Conservation (phyloP, 2,113 vertebrate genomes). For the Corythoichthys haematopterus region DNA sequence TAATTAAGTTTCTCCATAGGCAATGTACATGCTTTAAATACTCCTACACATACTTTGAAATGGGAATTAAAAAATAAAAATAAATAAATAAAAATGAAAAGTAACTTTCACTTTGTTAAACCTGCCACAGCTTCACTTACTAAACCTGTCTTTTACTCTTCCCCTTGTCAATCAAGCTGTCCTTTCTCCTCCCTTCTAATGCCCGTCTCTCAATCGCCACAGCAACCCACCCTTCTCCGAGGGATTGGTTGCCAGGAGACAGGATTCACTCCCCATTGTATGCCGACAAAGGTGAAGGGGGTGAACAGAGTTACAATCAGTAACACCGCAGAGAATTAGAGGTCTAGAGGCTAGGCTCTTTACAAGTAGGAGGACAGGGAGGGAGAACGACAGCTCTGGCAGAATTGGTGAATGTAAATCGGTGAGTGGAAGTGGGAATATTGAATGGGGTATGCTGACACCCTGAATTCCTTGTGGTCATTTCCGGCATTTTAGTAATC, state of each 20-base stretch:
- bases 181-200: conserved; percentile 18
- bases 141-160: conserved; percentile 23
- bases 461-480: conserved; percentile 52
- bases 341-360: conserved; percentile 43
- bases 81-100: too few relatives aligned
- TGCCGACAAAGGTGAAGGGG: conserved; percentile 57
- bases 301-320: conserved; percentile 56
- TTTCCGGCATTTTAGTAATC: conserved; percentile 44
- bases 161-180: conserved; percentile 11
- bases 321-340: conserved; percentile 46
- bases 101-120: conserved; percentile 22
- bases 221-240: conserved; percentile 61
- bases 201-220: conserved; percentile 52
- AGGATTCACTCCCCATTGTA: conserved; percentile 72
- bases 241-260: conserved; percentile 78
- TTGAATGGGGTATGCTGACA: conserved; percentile 36
- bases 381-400: conserved; percentile 1
- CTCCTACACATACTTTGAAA: conserved; percentile 1
- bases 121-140: conserved; percentile 17
- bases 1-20: not conserved
- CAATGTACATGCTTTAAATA: not conserved
- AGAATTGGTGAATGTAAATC: conserved; percentile 4
- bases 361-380: conserved; percentile 15
- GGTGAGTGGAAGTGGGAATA: conserved; percentile 25
- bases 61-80: not conserved